phyloP scores from a whole-genome alignment of 2,113 vertebrate species.

The Mobula birostris region DNA sequence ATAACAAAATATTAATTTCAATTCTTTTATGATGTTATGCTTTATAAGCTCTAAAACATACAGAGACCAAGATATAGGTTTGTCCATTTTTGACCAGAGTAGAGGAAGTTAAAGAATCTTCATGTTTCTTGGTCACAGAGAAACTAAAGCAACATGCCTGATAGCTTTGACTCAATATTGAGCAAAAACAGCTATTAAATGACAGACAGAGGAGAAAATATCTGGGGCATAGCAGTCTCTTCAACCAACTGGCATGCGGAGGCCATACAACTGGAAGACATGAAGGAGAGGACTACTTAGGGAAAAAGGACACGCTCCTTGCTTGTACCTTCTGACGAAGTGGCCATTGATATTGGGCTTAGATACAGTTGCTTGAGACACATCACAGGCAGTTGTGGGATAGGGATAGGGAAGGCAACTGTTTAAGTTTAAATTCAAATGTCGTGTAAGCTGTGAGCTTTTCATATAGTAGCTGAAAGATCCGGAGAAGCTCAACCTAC shows the following conservation, averaged over 20 bases:
- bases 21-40: background rate
- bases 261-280: background rate
- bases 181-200: background rate
- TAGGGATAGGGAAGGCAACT: background rate
- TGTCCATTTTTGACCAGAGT: background rate
- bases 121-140: background rate
- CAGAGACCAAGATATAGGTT: background rate
- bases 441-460: background rate
- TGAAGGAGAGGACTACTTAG: background rate
- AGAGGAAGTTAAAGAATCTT: background rate
- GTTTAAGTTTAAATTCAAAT: background rate
- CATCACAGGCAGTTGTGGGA: background rate
- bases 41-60: background rate
- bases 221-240: background rate
- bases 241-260: background rate
- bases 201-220: background rate
- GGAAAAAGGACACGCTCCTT: background rate
- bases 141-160: background rate
- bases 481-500: background rate
- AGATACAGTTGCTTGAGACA: background rate
- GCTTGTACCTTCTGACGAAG: background rate
- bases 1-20: background rate
- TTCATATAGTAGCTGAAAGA: background rate
- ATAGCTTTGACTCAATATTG: background rate
- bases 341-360: background rate